phyloP scores from a whole-genome alignment of 2,113 vertebrate genomes.

The Lutjanus erythropterus region DNA sequence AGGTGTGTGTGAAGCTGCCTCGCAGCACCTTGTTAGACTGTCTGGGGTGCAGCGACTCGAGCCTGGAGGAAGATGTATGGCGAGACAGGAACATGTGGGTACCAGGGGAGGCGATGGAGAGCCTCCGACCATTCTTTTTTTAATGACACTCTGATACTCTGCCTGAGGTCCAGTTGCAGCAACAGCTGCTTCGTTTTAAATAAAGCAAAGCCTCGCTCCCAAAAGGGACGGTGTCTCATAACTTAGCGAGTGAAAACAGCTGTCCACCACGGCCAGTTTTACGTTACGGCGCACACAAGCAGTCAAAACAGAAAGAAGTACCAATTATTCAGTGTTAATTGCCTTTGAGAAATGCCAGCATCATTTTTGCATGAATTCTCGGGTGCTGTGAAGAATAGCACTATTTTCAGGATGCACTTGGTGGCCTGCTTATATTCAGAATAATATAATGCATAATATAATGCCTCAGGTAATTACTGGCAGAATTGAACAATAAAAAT shows the following conservation, averaged over 20 bases:
- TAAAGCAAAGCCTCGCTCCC: conserved; percentile 72
- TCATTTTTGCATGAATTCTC: conserved; percentile 7
- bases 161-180: conserved; percentile 74
- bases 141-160: conserved; percentile 72
- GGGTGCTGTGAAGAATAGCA: conserved; percentile 8
- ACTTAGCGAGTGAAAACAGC: conserved; percentile 66
- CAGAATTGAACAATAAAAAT: conserved; percentile 11
- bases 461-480: conserved; percentile 18
- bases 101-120: conserved; percentile 74
- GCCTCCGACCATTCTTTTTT: conserved; percentile 74
- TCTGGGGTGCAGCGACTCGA: conserved; percentile 66
- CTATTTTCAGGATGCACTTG: conserved; percentile 9
- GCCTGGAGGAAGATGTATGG: conserved; percentile 81
- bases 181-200: conserved; percentile 82
- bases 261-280: conserved; percentile 49
- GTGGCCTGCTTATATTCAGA: neutral
- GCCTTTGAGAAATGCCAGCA: conserved; percentile 40
- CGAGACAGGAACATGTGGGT: conserved; percentile 69
- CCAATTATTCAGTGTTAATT: conserved; percentile 56
- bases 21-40: conserved; percentile 76
- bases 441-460: neutral
- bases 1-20: conserved; percentile 69
- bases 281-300: conserved; percentile 25
- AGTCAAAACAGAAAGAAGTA: conserved; percentile 24
- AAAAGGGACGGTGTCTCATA: conserved; percentile 55